phyloP scores from a whole-genome alignment of 2,888 invertebrate species.

The Holacanthella duospinosa region DNA sequence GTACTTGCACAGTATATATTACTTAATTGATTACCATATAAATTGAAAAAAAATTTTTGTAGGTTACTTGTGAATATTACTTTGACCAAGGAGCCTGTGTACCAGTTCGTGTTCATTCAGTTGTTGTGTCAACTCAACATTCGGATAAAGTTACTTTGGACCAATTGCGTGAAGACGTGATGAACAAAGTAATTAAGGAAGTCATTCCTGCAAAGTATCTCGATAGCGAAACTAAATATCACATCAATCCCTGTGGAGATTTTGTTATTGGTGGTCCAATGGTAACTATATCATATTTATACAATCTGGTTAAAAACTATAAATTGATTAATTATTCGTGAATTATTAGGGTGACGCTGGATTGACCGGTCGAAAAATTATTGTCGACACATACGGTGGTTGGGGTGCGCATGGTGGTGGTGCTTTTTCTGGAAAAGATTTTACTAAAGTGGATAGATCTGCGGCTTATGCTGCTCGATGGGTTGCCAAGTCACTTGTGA shows the following conservation, averaged over 20 bases:
- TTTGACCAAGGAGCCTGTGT: constrained; percentile 88
- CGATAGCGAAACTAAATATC: constrained; percentile 83
- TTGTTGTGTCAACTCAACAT: constrained; percentile 96
- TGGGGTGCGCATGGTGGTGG: constrained; percentile 99
- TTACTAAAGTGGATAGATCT: constrained; percentile 87
- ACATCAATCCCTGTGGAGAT: constrained; percentile 92
- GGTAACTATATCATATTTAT: no score
- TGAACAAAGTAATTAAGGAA: constrained; percentile 77
- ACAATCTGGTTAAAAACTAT: neutral
- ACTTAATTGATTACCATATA: no score
- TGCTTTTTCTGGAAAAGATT: constrained; percentile 98
- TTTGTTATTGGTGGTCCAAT: constrained; percentile 96
- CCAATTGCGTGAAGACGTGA: constrained; percentile 68
- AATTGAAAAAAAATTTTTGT: no score
- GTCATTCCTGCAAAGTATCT: constrained; percentile 88
- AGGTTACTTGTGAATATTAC: constrained; percentile 93
- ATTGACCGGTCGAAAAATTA: constrained; percentile 95
- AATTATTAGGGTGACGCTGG: constrained; percentile 78
- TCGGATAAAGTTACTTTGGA: constrained; percentile 81
- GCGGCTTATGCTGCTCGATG: constrained; percentile 98
- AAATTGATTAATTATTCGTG: neutral
- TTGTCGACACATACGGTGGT: constrained; percentile 98
- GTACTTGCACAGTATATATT: no score
- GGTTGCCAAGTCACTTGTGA: constrained; percentile 97
- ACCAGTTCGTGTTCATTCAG: constrained; percentile 88